Evolutionary conservation across 2,888 invertebrate species (phyloP), one percentile per base, ranked within the genome.

Genomic region (Apocheima hispidaria): DNA sequence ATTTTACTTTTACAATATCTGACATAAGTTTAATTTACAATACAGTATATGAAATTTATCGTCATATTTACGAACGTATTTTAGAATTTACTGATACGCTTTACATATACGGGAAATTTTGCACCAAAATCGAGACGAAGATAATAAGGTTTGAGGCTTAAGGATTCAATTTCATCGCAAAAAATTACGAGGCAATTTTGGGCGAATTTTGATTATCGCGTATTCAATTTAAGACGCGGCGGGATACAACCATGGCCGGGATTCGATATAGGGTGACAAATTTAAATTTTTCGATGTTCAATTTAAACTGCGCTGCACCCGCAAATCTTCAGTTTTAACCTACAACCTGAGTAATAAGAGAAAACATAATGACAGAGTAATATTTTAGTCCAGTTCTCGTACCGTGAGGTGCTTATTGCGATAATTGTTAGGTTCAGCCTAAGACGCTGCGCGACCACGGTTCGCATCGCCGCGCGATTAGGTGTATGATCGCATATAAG

Each of bases 141-240:
- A 62, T 62, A 62, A 62, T 46, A 62, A 52, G 56, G 52, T 62
- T 58, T 57, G 61, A 48, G 52, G 61, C 61, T 62, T 62, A 62
- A 62, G 61, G 56, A 62, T 62, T 62, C 61, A 57, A 62, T 62
- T 62, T 57, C 56, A 41, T 57, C 52, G 61, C 52, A 62, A 56
- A 62, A 56, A 57, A 62, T 61, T 62, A 62, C 52, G 48, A 48
- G 61, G 61, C 61, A 62, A 62, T 62, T 62, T 56, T 43, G 56
- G 20, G 10, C 33, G 52, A 62, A 62, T 62, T 62, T 52, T 57
- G 61, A 62, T 62, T 62, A 62, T 62, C 52, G 56, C 48, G 41
- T 41, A 36, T 62, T 56, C 51, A 52, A 61, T 48, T 48, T 52
- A 46, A 56, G 51, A 30, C 23, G 38, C 12, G 21, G 40, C 35